phyloP scores from a whole-genome alignment of 2,888 invertebrate genomes.

The Chirona hameri region DNA sequence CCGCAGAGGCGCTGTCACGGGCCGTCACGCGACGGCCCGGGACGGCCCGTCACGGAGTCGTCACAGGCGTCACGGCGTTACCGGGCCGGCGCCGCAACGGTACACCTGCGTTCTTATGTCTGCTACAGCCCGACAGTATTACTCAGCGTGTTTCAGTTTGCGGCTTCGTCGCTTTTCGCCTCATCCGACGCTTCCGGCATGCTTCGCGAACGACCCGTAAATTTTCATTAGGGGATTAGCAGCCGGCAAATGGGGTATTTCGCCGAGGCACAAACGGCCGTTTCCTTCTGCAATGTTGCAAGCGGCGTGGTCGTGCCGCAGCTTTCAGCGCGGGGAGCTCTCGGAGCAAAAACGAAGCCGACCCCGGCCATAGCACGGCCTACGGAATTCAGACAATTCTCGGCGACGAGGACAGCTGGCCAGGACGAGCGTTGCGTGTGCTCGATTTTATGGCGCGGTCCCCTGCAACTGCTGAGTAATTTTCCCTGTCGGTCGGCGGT shows the following conservation, averaged over 20 bases:
- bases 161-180: not conserved
- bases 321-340: not conserved
- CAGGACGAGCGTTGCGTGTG: not conserved
- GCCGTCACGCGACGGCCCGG: no score
- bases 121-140: no score
- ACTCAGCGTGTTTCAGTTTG: no score
- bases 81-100: no score
- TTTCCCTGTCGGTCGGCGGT: slow-evolving; percentile 28
- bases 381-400: not conserved
- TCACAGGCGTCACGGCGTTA: no score
- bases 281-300: not conserved
- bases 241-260: not conserved
- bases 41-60: no score
- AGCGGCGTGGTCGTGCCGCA: not conserved
- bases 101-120: no score
- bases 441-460: slow-evolving; percentile 9
- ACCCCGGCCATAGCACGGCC: not conserved
- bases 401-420: not conserved
- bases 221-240: not conserved
- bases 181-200: slow-evolving; percentile 9
- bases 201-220: not conserved
- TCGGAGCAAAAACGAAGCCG: not conserved
- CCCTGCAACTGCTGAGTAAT: slow-evolving; percentile 6
- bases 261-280: not conserved
- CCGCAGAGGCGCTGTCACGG: not conserved